These are phyloP conservation scores for Andrena praecox DNA, from an alignment of 2,888 invertebrate genomes.

Conservation along the genomic window DNA sequence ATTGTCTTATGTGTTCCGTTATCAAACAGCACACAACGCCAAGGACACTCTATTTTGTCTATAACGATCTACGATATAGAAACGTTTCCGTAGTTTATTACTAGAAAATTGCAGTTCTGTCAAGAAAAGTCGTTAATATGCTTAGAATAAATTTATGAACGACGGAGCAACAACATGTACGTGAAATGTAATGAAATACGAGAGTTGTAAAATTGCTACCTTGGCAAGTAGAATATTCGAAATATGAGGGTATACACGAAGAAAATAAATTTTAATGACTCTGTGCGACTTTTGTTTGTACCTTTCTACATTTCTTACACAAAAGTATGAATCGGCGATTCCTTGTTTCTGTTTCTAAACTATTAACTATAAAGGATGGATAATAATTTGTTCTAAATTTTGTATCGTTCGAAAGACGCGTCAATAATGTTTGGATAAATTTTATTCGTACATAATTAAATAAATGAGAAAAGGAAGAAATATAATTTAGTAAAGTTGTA, in stretches of 20 bases:
- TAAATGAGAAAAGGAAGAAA: background rate
- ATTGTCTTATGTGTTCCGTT: slow-evolving; percentile 34
- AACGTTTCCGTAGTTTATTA: slow-evolving; percentile 47
- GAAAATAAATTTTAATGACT: slow-evolving; percentile 48
- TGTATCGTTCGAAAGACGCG: too few species aligned
- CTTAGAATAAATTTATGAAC: slow-evolving; percentile 19
- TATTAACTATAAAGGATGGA: too few species aligned
- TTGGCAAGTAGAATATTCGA: slow-evolving; percentile 33
- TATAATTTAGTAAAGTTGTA: background rate
- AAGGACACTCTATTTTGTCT: slow-evolving; percentile 62
- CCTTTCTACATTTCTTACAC: slow-evolving; percentile 13
- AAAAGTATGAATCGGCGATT: background rate
- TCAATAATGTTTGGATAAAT: too few species aligned
- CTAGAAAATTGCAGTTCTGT: slow-evolving; percentile 41
- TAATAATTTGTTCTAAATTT: too few species aligned
- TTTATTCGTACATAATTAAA: too few species aligned
- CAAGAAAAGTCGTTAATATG: slow-evolving; percentile 13
- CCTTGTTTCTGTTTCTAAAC: too few species aligned
- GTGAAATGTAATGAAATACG: slow-evolving; percentile 9
- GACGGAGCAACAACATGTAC: slow-evolving; percentile 6
- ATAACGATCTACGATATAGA: slow-evolving; percentile 41
- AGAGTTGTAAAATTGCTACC: slow-evolving; percentile 39
- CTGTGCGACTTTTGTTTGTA: slow-evolving; percentile 28
- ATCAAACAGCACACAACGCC: slow-evolving; percentile 34
- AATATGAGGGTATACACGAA: slow-evolving; percentile 21